Evolutionary conservation across 2,888 invertebrate genomes (phyloP), one percentile per base, ranked within the genome.

Genomic region (Cephus nigrinus): DNA sequence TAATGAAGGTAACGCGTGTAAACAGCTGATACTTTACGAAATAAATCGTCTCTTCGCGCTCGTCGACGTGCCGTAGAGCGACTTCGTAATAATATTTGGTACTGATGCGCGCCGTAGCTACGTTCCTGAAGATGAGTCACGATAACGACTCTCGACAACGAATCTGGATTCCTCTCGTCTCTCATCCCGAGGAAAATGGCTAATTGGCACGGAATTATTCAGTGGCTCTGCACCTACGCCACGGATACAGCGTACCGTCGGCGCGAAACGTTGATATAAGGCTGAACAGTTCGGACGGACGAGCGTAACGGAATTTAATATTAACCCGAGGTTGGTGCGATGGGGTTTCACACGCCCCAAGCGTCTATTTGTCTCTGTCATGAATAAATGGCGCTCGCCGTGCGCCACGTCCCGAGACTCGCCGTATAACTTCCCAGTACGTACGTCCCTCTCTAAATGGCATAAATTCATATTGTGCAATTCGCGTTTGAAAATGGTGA

Each of bases 331-430:
- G 71, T 71, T 33, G 71, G 32, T 33, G 74, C 74, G 74, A 74
- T 83, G 77, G 74, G 78, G 68, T 74, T 74, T 78, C 75, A 80
- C 74, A 76, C 80, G 82, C 82, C 84, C 79, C 80, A 81, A 82
- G 68, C 71, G 75, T 84, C 87, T 86, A 87, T 87, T 87, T 85
- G 85, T 87, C 86, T 87, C 86, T 87, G 86, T 87, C 86, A 87
- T 78, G 80, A 82, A 83, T 87, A 87, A 86, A 86, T 86, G 86
- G 86, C 85, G 80, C 84, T 80, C 71, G 12, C 71, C 71, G 71
- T 31, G 71, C 71, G 31, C 71, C 71, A 3, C 71, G 71, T 84
- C 79, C 84, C 77, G 80, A 80, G 84, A 80, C 77, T 76, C 79
- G 80, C 80, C 78, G 81, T 78, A 78, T 73, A 71, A 69, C 68